phyloP scores from a whole-genome alignment of 2,113 vertebrate genomes.

The Oryctolagus cuniculus region DNA sequence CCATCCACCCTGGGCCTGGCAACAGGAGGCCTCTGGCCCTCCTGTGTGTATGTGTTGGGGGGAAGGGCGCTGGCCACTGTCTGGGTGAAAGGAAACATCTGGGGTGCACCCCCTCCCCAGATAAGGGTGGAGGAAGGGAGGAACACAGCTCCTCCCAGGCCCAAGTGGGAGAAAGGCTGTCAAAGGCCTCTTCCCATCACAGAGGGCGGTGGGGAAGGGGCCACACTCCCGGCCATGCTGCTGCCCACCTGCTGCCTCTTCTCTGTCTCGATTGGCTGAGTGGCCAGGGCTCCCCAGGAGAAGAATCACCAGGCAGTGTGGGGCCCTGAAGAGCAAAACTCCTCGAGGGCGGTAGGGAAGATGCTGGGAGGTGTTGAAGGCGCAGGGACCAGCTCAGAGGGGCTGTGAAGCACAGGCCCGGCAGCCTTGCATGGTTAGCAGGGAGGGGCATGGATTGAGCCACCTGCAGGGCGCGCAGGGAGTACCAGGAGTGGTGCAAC shows the following conservation, averaged over 20 bases:
- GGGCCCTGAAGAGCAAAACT: background rate
- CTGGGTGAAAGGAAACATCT: slow-evolving; percentile 29
- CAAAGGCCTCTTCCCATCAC: background rate
- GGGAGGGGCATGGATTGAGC: background rate
- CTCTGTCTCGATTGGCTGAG: background rate
- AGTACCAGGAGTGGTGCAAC: background rate
- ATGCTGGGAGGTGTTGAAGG: background rate
- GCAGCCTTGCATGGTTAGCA: background rate
- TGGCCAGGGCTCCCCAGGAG: background rate
- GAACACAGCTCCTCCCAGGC: background rate
- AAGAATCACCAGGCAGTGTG: background rate
- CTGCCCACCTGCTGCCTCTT: background rate
- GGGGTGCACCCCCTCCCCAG: background rate
- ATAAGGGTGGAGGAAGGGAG: background rate
- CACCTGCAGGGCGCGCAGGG: background rate
- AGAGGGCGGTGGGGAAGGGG: too few relatives aligned
- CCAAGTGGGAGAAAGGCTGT: background rate
- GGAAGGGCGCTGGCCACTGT: background rate
- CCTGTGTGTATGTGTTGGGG: too few relatives aligned
- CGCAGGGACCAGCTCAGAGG: background rate
- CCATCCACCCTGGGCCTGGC: background rate
- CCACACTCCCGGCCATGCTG: rapidly evolving
- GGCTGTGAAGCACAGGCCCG: background rate
- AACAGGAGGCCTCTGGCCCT: background rate
- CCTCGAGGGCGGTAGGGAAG: rapidly evolving